Evolutionary conservation across 2,113 vertebrate genomes (phyloP).

Genomic region (Neofelis nebulosa): DNA sequence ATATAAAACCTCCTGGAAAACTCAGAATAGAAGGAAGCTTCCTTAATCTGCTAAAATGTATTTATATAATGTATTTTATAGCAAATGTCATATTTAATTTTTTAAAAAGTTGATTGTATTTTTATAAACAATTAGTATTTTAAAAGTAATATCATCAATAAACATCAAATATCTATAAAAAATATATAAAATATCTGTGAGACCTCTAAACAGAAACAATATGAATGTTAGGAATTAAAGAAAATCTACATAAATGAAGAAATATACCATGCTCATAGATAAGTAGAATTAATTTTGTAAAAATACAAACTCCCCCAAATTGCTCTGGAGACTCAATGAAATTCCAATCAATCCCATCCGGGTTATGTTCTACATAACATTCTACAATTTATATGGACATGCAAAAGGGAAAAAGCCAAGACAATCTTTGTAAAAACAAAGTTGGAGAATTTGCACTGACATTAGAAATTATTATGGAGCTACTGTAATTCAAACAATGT

Average conservation of each 20-base stretch:
- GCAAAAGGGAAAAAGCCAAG: neutral
- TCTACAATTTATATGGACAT: neutral
- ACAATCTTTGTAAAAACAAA: neutral
- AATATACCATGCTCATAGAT: neutral
- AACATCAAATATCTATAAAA: neutral
- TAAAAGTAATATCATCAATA: neutral
- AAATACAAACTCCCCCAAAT: neutral
- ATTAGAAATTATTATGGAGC: neutral
- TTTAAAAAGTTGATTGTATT: neutral
- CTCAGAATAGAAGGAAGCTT: neutral
- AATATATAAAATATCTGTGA: neutral
- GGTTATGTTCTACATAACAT: neutral
- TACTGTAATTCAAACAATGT: neutral
- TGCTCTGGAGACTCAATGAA: neutral
- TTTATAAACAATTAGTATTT: neutral
- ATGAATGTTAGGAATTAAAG: neutral
- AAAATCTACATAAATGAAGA: neutral
- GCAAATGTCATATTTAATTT: neutral
- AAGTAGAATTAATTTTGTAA: neutral
- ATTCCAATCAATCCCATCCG: neutral
- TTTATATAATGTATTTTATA: neutral
- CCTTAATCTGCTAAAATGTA: neutral
- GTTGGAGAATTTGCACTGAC: neutral
- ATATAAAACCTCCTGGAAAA: neutral
- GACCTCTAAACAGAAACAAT: neutral